Evolutionary conservation across 2,888 invertebrate species (phyloP), one percentile per base, ranked within the genome.

Genomic region (Hanleya hanleyi): DNA sequence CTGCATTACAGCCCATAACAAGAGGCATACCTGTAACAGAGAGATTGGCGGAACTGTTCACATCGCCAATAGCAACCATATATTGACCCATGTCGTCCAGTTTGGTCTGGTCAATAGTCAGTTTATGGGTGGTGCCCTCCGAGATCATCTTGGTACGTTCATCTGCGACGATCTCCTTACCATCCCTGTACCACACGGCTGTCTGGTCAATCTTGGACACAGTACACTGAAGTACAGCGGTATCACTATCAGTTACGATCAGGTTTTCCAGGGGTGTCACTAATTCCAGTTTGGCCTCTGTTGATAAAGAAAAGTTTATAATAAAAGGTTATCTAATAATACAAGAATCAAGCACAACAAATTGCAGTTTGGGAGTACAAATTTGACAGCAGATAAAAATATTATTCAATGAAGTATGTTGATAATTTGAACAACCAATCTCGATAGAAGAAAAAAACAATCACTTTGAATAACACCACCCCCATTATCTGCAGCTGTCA

Each of bases 101-200:
- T 72, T 86, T 84, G 22, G 86, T 78, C 15, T 84, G 77, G 41
- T 85, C 78, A 49, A 89, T 83, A 67, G 81, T 80, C 61, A 90
- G 83, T 66, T 81, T 84, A 71, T 89, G 88, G 35, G 83, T 76
- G 29, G 78, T 82, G 62, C 85, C 86, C 47, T 87, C 82, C 9
- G 85, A 83, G 6, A 77, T 78, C 65, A 86, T 76, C 67, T 85
- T 79, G 73, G 86, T 73, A 15, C 85, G 70, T 67, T 85, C 85
- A 51, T 81, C 80, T 35, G 83, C 81, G 15, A 69, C 79, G 35
- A 89, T 81, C 37, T 80, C 80, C 61, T 84, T 80, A 37, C 84
- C 86, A 70, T 88, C 84, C 69, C 84, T 76, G 78, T 77, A 84
- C 92, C 93, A 90, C 35, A 80, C 79, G 26, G 88, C 87, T 41